Base-by-base conservation (phyloP, 2,888 invertebrate genomes). In the Aleiodes alternator region DNA sequence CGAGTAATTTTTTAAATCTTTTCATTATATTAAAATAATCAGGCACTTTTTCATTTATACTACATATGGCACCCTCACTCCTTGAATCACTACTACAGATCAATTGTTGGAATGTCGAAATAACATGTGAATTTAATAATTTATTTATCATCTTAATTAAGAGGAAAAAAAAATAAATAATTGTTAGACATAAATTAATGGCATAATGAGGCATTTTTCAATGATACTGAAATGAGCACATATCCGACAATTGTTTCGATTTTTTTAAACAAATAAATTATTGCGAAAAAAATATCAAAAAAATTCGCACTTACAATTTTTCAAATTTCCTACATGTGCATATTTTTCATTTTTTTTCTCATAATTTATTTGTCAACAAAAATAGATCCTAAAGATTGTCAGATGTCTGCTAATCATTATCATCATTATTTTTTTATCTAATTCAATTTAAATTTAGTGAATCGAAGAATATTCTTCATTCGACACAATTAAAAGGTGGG, bases 61-160 rank as follows among this genome's bases (percentile, higher is more conserved):
- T 61, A 61, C 38, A 61, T 61, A 61, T 61, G 61, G 61, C 61
- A 61, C 61, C 61, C 61, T 61, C n/a, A 38, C 43, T 43, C 55
- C 16, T 61, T 43, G 7, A 43, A 61, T 64, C 43, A 64, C 43
- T 64, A 6, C 16, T 48, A 64, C 16, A 64, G 16, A 43, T 43
- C 43, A 16, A 43, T 23, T 64, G 48, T 64, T 64, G 64, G 64
- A 64, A 64, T 64, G 64, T 64, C 34, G n/a, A 48, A 64, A 64
- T 64, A 48, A 43, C 23, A 64, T 1, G 34, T 14, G 14, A 34
- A 31, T 31, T 34, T 57, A 9, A n/a, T 57, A 34, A 64, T 38
- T 64, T 16, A 11, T 16, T 8, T 11, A 12, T 23, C 43, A 12
- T 8, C 14, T 23, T 61, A 8, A 61, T 16, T 23, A 23, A 64